These are phyloP conservation scores for Lepidothrix coronata DNA, from an alignment of 2,113 vertebrate species.

Conservation along the genomic window DNA sequence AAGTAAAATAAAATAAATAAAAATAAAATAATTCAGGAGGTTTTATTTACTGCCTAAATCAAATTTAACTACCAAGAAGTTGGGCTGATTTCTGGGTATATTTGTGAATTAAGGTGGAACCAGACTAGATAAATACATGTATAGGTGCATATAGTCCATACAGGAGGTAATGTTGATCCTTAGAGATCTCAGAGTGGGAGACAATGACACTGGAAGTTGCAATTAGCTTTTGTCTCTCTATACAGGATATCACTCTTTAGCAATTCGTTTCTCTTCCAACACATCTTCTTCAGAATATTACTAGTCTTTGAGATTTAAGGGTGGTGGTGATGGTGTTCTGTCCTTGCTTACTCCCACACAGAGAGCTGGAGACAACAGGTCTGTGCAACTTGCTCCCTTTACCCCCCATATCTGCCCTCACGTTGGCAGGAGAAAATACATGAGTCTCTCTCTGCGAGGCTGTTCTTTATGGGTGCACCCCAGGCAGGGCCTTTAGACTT, in stretches of 20 bases:
- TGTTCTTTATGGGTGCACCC: accelerated
- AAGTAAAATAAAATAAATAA: no score
- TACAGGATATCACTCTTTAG: not conserved
- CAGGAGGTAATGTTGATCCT: not conserved
- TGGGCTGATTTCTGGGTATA: not conserved
- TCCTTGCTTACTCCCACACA: not conserved
- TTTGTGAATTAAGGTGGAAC: not conserved
- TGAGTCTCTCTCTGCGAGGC: accelerated
- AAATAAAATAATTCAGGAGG: no score
- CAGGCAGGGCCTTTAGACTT: not conserved
- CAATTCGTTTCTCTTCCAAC: not conserved
- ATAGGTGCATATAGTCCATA: not conserved
- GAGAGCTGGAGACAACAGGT: not conserved
- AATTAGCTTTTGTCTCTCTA: not conserved
- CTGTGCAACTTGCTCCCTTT: not conserved
- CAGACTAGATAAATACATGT: not conserved
- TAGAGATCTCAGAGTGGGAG: not conserved
- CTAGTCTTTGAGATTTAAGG: not conserved
- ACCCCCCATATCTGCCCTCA: accelerated
- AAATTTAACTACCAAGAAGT: not conserved
- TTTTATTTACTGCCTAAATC: not conserved
- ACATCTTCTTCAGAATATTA: not conserved
- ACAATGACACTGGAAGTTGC: not conserved
- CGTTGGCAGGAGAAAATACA: not conserved
- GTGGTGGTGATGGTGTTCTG: not conserved